phyloP scores from a whole-genome alignment of 2,113 vertebrate species.

The Bujurquina vittata region DNA sequence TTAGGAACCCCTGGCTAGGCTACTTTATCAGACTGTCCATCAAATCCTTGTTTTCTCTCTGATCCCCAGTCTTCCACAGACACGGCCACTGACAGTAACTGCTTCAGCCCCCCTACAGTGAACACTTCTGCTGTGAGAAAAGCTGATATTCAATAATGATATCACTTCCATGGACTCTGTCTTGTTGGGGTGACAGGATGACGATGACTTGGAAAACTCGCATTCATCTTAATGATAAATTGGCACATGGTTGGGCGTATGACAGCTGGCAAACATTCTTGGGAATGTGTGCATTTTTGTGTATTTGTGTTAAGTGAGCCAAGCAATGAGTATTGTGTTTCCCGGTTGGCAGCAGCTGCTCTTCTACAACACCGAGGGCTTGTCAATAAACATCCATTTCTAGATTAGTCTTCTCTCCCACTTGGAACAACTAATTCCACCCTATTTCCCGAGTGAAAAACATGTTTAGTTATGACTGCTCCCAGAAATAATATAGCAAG shows the following conservation, averaged over 20 bases:
- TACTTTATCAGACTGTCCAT: constrained; percentile 67
- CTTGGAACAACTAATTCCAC: constrained; percentile 48
- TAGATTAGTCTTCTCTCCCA: constrained; percentile 52
- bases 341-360: constrained; percentile 53
- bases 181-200: constrained; percentile 53
- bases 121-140: constrained; percentile 63
- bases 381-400: constrained; percentile 67
- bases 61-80: constrained; percentile 48
- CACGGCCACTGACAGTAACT: constrained; percentile 43
- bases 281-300: constrained; percentile 27
- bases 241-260: constrained; percentile 36
- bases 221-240: constrained; percentile 76
- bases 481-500: constrained; percentile 7
- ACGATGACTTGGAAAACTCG: constrained; percentile 46
- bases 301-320: constrained; percentile 17
- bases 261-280: constrained; percentile 60
- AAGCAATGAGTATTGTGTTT: constrained; percentile 34
- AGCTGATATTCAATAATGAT: constrained; percentile 61
- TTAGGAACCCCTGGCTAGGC: constrained; percentile 54
- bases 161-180: constrained; percentile 55
- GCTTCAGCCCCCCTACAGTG: constrained; percentile 39
- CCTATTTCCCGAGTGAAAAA: constrained; percentile 42
- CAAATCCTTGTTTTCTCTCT: constrained; percentile 59
- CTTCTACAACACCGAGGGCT: constrained; percentile 43
- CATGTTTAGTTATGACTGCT: constrained; percentile 15